phyloP scores from a whole-genome alignment of 2,797 vertebrate genomes.

The Poeciliopsis paucimaculata region DNA sequence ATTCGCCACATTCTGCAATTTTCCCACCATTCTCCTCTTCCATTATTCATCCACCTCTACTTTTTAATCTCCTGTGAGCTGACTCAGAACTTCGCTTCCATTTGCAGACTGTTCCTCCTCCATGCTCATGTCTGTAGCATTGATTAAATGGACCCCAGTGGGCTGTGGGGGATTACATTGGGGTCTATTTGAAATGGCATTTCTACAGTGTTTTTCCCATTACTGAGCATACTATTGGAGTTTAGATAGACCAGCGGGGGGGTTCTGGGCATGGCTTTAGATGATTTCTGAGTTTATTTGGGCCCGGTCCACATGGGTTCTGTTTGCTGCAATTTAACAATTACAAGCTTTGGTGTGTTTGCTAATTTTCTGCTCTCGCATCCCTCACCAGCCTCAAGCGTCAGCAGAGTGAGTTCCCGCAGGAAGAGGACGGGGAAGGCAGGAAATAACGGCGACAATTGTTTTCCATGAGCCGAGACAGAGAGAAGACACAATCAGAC shows the following conservation, averaged over 20 bases:
- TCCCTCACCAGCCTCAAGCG: constrained; percentile 52
- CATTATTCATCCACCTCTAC: constrained; percentile 84
- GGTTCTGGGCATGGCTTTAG: constrained; percentile 41
- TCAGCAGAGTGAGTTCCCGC: constrained; percentile 58
- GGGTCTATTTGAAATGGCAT: constrained; percentile 81
- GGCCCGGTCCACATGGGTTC: constrained; percentile 65
- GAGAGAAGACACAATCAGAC: constrained; percentile 53
- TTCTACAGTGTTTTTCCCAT: constrained; percentile 76
- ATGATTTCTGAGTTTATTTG: constrained; percentile 67
- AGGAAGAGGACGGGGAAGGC: constrained; percentile 50
- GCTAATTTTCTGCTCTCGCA: constrained; percentile 59
- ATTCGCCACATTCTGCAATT: constrained; percentile 81
- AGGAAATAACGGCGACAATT: constrained; percentile 63
- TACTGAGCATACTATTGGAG: constrained; percentile 75
- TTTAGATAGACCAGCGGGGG: constrained; percentile 67
- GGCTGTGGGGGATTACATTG: constrained; percentile 79
- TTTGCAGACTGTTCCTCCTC: constrained; percentile 80
- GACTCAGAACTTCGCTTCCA: constrained; percentile 84
- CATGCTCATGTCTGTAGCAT: constrained; percentile 81
- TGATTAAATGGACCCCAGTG: constrained; percentile 83
- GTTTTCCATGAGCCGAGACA: constrained; percentile 66
- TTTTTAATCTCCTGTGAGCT: constrained; percentile 87
- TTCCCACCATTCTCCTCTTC: constrained; percentile 81
- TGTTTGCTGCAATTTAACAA: constrained; percentile 71
- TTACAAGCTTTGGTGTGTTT: constrained; percentile 65